Conservation (phyloP, 2,113 vertebrate genomes). For the Dascyllus trimaculatus region DNA sequence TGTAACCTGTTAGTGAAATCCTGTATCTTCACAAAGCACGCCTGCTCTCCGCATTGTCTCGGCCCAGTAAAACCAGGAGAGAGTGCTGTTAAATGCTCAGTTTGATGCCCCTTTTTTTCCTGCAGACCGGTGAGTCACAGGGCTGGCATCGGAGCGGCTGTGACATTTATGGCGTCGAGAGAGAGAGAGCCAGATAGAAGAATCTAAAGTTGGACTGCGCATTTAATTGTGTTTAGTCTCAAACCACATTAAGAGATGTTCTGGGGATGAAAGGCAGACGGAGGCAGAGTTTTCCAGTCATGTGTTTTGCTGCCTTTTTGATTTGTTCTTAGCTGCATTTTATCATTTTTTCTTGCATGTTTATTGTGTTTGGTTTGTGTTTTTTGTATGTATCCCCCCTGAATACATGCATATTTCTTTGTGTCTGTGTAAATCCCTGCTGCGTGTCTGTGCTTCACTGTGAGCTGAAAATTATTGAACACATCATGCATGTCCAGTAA, state of each 20-base stretch:
- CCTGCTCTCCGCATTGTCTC: conserved; percentile 13
- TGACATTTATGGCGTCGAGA: conserved; percentile 54
- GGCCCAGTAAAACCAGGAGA: conserved; percentile 33
- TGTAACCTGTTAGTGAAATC: conserved; percentile 16
- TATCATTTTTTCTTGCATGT: neutral
- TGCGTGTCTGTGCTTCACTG: neutral
- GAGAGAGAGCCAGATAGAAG: conserved; percentile 19
- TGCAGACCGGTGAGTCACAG: conserved; percentile 41
- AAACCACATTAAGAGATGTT: conserved; percentile 8
- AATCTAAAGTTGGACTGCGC: conserved; percentile 3
- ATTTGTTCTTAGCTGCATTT: neutral
- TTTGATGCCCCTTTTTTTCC: neutral
- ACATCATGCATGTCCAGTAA: conserved; percentile 12
- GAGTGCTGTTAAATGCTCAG: conserved; percentile 18
- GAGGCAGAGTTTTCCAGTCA: neutral
- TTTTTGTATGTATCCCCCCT: neutral
- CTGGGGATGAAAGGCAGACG: neutral
- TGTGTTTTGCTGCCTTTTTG: neutral
- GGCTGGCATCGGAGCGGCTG: neutral
- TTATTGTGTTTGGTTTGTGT: neutral
- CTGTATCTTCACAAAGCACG: neutral
- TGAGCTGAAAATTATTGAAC: neutral
- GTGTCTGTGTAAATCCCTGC: neutral
- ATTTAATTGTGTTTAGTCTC: conserved; percentile 21
- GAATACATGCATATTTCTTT: neutral